Percentiles rank a stretch among this genome's conserved stretches.
These are phyloP conservation scores for Dendrocincla tyrannina DNA, from an alignment of 2,797 vertebrate species.

Conservation along the genomic window DNA sequence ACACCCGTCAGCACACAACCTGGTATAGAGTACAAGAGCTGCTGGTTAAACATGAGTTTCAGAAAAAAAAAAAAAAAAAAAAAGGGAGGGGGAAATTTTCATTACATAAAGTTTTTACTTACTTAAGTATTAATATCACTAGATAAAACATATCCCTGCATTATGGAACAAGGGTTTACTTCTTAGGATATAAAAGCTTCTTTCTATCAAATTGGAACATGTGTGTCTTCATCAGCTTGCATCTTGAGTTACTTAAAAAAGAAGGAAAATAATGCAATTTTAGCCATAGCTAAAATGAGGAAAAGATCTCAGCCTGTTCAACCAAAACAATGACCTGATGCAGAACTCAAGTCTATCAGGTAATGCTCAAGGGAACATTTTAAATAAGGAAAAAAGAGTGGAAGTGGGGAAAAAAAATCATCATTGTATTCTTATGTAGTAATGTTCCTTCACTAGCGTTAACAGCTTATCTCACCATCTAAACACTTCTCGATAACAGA, in stretches of 20 bases:
- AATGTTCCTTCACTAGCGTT: slow-evolving; percentile 50
- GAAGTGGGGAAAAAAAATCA: slow-evolving; percentile 48
- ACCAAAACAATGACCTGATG: slow-evolving; percentile 47
- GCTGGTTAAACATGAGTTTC: not conserved
- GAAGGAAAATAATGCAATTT: not conserved
- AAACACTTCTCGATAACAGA: slow-evolving; percentile 38
- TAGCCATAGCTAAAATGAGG: slow-evolving; percentile 25
- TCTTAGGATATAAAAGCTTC: not conserved
- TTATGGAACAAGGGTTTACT: slow-evolving; percentile 17
- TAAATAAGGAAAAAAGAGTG: slow-evolving; percentile 53
- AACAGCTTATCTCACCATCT: slow-evolving; percentile 68
- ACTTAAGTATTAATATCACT: not conserved
- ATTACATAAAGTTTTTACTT: not conserved
- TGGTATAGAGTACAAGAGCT: not conserved
- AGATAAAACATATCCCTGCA: not conserved
- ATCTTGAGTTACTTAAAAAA: slow-evolving; percentile 2
- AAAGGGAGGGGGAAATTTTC: accelerated
- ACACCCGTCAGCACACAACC: not conserved
- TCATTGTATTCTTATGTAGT: slow-evolving; percentile 59
- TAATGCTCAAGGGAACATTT: slow-evolving; percentile 59
- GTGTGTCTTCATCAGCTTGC: not conserved
- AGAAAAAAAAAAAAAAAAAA: not conserved
- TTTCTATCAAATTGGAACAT: slow-evolving; percentile 18
- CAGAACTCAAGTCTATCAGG: slow-evolving; percentile 37
- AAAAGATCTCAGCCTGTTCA: slow-evolving; percentile 25